A percentile compares a stretch with the other conserved stretches of the same genome.
Evolutionary conservation across 1,140 invertebrate genomes (phyloP).

Genomic region (Olivierus martensii): DNA sequence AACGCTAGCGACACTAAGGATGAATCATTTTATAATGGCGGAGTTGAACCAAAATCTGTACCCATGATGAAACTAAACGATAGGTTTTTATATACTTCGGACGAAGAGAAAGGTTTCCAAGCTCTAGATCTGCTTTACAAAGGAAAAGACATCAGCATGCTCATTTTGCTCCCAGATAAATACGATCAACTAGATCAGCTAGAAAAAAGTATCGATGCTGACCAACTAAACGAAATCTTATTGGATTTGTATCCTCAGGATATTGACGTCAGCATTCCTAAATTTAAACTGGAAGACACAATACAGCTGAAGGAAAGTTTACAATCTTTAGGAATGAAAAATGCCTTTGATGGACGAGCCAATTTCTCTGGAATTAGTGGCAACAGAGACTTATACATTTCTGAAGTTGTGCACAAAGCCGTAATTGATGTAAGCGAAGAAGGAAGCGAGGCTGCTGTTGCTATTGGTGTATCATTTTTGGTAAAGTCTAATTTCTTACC

Average conservation of each 20-base stretch:
- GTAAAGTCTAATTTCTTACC: not conserved
- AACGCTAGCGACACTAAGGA: not conserved
- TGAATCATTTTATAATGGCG: constrained; percentile 1
- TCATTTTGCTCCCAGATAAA: constrained; percentile 23
- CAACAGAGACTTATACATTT: constrained; percentile 16
- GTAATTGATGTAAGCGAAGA: constrained; percentile 49
- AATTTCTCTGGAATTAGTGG: constrained; percentile 20
- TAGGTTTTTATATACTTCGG: not conserved
- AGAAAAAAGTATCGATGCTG: constrained; percentile 34
- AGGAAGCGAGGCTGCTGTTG: constrained; percentile 53
- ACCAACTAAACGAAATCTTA: constrained; percentile 28
- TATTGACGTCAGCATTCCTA: constrained; percentile 20
- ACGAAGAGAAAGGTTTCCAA: not conserved
- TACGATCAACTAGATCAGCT: constrained; percentile 29
- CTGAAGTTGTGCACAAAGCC: constrained; percentile 35
- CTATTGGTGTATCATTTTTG: constrained; percentile 34
- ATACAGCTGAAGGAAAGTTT: constrained; percentile 15
- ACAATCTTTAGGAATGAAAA: constrained; percentile 14
- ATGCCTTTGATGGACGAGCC: constrained; percentile 16
- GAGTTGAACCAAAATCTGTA: not conserved
- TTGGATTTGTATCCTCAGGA: not conserved
- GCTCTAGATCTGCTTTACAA: constrained; percentile 45
- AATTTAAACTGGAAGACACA: constrained; percentile 19
- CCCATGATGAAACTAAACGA: constrained; percentile 5
- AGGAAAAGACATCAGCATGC: constrained; percentile 27